Conservation (phyloP, 2,113 vertebrate species). For the Motacilla tschutschensis region DNA sequence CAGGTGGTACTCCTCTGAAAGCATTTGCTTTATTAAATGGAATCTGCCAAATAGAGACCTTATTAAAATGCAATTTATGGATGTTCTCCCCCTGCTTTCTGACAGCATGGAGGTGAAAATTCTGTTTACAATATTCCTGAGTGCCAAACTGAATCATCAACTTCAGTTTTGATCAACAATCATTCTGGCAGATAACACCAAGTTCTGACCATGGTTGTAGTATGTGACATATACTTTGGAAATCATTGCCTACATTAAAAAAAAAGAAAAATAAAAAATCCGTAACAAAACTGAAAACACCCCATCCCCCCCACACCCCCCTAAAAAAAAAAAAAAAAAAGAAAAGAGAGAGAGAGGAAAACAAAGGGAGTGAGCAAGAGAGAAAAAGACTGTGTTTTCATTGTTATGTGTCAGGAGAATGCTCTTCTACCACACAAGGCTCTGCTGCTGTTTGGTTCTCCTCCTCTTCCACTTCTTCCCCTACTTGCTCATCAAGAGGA, state of each 20-base stretch:
- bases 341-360: not conserved
- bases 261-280: not conserved
- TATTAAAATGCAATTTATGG: slow-evolving; percentile 43
- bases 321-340: not conserved
- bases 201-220: slow-evolving; percentile 78
- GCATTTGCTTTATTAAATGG: slow-evolving; percentile 32
- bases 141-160: slow-evolving; percentile 90
- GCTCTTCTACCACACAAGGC: slow-evolving; percentile 75
- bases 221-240: slow-evolving; percentile 83
- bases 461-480: slow-evolving; percentile 82
- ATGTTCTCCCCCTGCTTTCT: slow-evolving; percentile 49
- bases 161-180: slow-evolving; percentile 81
- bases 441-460: slow-evolving; percentile 77
- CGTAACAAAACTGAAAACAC: not conserved
- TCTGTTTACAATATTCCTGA: slow-evolving; percentile 91
- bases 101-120: slow-evolving; percentile 68
- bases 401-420: slow-evolving; percentile 86
- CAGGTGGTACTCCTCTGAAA: slow-evolving; percentile 71
- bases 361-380: slow-evolving; percentile 2
- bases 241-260: slow-evolving; percentile 71
- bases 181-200: slow-evolving; percentile 74
- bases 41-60: slow-evolving; percentile 40
- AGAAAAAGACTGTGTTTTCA: slow-evolving; percentile 33
- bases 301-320: too few species aligned
- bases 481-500: slow-evolving; percentile 92